A percentile compares a stretch with the other conserved stretches of the same genome.
phyloP scores from a whole-genome alignment of 2,888 invertebrate species.

The Mesopsocus fuscifrons region DNA sequence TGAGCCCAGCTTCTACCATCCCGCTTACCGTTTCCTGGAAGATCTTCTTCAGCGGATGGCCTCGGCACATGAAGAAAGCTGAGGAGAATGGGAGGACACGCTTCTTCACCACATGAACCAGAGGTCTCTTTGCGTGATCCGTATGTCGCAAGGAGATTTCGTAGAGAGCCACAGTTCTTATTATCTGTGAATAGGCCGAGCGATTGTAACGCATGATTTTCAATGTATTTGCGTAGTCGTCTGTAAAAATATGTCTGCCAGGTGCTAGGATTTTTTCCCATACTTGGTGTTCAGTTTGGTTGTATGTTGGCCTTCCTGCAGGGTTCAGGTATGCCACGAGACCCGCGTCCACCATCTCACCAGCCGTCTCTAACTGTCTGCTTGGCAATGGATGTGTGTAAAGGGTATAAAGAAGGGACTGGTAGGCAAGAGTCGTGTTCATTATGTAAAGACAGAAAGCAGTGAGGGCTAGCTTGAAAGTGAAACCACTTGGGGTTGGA shows the following conservation, averaged over 20 bases:
- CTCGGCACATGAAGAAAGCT: neutral
- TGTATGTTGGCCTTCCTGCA: neutral
- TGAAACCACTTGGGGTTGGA: neutral
- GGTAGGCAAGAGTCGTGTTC: neutral
- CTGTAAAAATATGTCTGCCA: neutral
- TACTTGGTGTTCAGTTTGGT: neutral
- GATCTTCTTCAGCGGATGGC: neutral
- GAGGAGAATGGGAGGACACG: neutral
- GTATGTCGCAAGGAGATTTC: neutral
- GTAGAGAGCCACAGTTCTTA: neutral
- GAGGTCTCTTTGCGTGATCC: neutral
- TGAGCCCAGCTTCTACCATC: neutral
- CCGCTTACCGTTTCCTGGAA: neutral
- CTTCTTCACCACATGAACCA: neutral
- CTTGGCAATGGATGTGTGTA: neutral
- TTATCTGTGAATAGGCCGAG: neutral
- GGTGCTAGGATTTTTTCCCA: slow-evolving; percentile 1
- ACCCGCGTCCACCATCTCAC: neutral
- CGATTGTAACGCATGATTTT: neutral
- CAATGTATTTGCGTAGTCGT: neutral
- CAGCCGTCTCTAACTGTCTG: neutral
- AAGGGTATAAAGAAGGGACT: neutral
- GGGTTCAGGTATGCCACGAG: neutral
- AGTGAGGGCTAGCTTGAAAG: neutral
- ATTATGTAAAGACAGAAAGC: neutral